These are phyloP conservation scores for Anthophora plumipes DNA, from an alignment of 2,888 invertebrate species.

Conservation along the genomic window DNA sequence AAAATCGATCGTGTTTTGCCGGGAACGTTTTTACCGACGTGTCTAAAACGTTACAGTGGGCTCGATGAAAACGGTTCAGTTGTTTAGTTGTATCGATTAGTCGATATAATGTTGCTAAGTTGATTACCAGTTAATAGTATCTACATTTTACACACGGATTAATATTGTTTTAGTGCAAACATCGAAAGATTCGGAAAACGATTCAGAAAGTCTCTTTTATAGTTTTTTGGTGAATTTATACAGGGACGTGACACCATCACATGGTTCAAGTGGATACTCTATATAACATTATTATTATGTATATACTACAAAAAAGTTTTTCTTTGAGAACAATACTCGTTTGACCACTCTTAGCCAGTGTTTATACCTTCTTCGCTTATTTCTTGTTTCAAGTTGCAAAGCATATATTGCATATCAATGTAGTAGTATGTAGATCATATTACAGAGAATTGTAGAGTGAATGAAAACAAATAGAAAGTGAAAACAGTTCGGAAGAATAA, in stretches of 20 bases:
- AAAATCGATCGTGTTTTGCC: background rate
- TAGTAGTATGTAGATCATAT: background rate
- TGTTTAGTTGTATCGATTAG: background rate
- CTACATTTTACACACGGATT: background rate
- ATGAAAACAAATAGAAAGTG: background rate
- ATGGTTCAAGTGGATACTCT: slow-evolving; percentile 13
- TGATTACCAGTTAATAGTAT: background rate
- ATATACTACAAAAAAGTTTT: slow-evolving; percentile 2
- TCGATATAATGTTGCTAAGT: background rate
- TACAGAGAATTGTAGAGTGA: background rate
- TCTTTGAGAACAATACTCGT: slow-evolving; percentile 1
- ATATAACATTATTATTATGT: background rate
- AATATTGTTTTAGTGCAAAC: slow-evolving; percentile 12
- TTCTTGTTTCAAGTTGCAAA: background rate
- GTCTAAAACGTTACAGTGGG: background rate
- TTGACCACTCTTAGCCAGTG: background rate
- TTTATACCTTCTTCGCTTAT: background rate
- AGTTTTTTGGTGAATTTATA: slow-evolving; percentile 29
- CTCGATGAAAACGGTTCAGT: background rate
- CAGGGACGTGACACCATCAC: slow-evolving; percentile 48
- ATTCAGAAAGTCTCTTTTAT: background rate
- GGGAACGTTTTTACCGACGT: background rate
- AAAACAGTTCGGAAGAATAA: background rate
- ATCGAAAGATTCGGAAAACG: background rate
- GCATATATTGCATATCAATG: background rate